Conservation (phyloP, 2,113 vertebrate species). For the Empidonax traillii region DNA sequence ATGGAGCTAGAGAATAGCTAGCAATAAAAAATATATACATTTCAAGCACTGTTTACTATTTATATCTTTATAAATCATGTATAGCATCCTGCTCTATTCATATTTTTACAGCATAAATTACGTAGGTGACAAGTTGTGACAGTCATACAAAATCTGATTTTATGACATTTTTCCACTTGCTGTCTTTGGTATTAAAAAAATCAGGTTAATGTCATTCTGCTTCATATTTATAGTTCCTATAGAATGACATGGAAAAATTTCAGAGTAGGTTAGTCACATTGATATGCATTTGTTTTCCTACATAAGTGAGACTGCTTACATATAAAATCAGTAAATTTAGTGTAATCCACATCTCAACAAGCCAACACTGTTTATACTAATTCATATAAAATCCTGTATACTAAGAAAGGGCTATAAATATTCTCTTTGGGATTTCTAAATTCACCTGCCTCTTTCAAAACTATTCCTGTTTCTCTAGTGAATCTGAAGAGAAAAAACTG, state of each 20-base stretch:
- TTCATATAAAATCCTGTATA: neutral
- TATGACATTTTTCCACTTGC: constrained; percentile 23
- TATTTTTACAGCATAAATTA: constrained; percentile 66
- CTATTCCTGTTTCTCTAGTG: neutral
- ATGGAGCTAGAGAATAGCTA: neutral
- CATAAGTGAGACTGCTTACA: neutral
- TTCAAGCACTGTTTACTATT: constrained; percentile 56
- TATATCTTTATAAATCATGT: constrained; percentile 64
- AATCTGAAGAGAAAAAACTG: neutral
- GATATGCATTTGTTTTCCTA: constrained; percentile 11
- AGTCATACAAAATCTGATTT: constrained; percentile 60
- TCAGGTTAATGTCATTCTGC: constrained; percentile 11
- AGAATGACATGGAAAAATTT: constrained; percentile 21
- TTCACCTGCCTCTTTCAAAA: neutral
- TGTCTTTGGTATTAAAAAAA: constrained; percentile 24
- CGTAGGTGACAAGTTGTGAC: constrained; percentile 47
- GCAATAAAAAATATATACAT: constrained; percentile 18
- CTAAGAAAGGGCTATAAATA: constrained; percentile 10
- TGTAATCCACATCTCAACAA: neutral
- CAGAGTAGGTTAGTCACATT: neutral
- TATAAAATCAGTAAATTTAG: neutral
- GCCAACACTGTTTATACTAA: neutral
- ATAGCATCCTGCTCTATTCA: constrained; percentile 28
- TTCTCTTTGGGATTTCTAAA: neutral
- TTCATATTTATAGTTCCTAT: neutral